Percentiles rank a stretch among this genome's conserved stretches.
Conservation (phyloP, 53 echinoderm and acorn worm species). For the Patiria pectinifera region DNA sequence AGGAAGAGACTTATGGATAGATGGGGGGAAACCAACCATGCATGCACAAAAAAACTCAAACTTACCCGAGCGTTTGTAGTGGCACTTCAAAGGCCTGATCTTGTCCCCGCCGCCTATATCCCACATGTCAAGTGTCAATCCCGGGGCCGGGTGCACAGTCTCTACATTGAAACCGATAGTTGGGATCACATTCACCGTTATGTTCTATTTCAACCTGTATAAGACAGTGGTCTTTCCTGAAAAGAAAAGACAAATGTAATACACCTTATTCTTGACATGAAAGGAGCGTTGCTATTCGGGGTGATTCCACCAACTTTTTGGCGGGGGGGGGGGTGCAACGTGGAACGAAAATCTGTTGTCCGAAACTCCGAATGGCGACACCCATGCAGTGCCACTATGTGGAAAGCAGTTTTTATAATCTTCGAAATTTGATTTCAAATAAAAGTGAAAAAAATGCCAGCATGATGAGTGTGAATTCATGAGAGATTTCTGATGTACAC, state of each 20-base stretch:
- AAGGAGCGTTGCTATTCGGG: background rate
- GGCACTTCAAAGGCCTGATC: slow-evolving; percentile 79
- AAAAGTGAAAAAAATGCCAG: too few relatives aligned
- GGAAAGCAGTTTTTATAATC: too few relatives aligned
- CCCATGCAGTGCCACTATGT: too few relatives aligned
- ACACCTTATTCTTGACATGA: background rate
- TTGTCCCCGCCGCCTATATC: slow-evolving; percentile 93
- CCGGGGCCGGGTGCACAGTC: slow-evolving; percentile 81
- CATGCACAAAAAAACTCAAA: too few relatives aligned
- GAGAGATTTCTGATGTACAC: too few relatives aligned
- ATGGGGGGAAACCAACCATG: too few relatives aligned
- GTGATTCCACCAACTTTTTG: background rate
- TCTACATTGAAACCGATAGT: slow-evolving; percentile 96
- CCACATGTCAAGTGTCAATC: slow-evolving; percentile 86
- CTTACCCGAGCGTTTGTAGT: background rate
- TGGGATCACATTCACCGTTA: slow-evolving; percentile 88
- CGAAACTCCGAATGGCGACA: too few relatives aligned
- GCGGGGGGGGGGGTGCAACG: too few relatives aligned
- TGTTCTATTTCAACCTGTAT: slow-evolving; percentile 92
- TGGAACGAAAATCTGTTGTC: too few relatives aligned
- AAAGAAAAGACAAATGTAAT: background rate
- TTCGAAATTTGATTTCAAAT: too few relatives aligned
- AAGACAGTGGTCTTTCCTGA: slow-evolving; percentile 32
- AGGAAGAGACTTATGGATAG: too few relatives aligned
- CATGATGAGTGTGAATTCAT: too few relatives aligned